These are phyloP conservation scores for Lampropteryx suffumata DNA, from an alignment of 2,888 invertebrate species.

Conservation along the genomic window DNA sequence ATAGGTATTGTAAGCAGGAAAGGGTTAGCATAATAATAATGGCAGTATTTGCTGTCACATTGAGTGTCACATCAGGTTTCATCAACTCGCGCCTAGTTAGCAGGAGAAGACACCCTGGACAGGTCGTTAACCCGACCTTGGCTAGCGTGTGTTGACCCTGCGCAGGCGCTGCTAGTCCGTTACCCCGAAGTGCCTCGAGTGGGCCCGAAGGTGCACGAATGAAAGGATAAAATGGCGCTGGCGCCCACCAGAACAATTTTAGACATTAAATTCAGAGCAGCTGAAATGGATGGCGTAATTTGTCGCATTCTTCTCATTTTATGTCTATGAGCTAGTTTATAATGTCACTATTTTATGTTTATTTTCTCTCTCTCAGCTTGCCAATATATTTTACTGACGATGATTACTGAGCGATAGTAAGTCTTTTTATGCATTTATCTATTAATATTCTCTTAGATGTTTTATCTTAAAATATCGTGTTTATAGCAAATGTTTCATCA, in stretches of 20 bases:
- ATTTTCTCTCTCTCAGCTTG: neutral
- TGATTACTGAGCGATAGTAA: too few species aligned
- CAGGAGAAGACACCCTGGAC: conserved; percentile 45
- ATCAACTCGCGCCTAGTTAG: conserved; percentile 12
- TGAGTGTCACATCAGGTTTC: conserved; percentile 15
- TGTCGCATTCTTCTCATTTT: neutral
- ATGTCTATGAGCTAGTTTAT: conserved; percentile 1
- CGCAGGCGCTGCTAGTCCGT: conserved; percentile 49
- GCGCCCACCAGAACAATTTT: conserved; percentile 39
- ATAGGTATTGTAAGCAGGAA: neutral
- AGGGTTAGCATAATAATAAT: conserved; percentile 10
- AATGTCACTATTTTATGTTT: too few species aligned
- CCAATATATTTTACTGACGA: neutral
- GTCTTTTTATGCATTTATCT: too few species aligned
- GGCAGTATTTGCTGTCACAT: neutral
- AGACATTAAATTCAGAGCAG: conserved; percentile 34
- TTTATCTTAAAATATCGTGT: too few species aligned
- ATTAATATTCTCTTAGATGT: too few species aligned
- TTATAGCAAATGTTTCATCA: neutral
- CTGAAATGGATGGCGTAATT: conserved; percentile 42
- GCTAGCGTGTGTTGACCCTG: conserved; percentile 71
- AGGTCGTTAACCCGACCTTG: conserved; percentile 69
- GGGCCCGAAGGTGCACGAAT: conserved; percentile 43
- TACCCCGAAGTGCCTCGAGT: conserved; percentile 37
- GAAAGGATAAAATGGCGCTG: conserved; percentile 40